Evolutionary conservation across 1,140 invertebrate species (phyloP), one percentile per base, ranked within the genome.

Genomic region (Trypoxylus dichotomus): DNA sequence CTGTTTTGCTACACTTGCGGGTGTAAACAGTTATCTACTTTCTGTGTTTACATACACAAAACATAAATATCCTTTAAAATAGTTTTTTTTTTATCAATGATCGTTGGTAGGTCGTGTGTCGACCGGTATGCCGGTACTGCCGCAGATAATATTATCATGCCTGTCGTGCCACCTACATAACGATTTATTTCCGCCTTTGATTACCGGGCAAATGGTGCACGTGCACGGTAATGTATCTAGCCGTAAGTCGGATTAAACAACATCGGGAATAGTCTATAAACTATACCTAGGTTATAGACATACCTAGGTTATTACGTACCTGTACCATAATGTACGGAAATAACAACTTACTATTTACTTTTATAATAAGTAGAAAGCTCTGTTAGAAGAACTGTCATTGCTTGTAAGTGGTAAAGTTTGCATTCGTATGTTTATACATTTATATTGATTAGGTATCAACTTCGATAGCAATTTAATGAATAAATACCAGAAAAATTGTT

Each of bases 161-260:
- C 60, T 29, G 60, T 68, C 60, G 27, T 68, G 60, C 60, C 60
- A 68, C 60, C 60, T 68, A 68, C 60, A 68, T 68, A 68, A 68
- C 60, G 60, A 68, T 68, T 68, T 68, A 68, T 68, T 68, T 68
- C 60, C 60, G 60, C 60, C 27, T 68, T 27, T 68, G 60, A 68
- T 68, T 68, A 68, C 60, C 60, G 60, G 60, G 60, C 27, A 68
- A 68, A 68, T 68, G 60, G 60, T 68, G 60, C 60, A 68, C 60
- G 60, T 68, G 60, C 60, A 29, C 27, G 21, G 60, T 11, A 68
- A 68, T 68, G 25, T 68, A 68, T 68, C 60, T 68, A 29, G 27
- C 60, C 60, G 47, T 68, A 68, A 68, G 21, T 68, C 60, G 27
- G 60, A 68, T 68, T 68, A 68, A 68, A 15, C 60, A 68, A 21